Evolutionary conservation across 2,888 invertebrate genomes (phyloP), one percentile per base, ranked within the genome.

Genomic region (Eucera pruinosa): DNA sequence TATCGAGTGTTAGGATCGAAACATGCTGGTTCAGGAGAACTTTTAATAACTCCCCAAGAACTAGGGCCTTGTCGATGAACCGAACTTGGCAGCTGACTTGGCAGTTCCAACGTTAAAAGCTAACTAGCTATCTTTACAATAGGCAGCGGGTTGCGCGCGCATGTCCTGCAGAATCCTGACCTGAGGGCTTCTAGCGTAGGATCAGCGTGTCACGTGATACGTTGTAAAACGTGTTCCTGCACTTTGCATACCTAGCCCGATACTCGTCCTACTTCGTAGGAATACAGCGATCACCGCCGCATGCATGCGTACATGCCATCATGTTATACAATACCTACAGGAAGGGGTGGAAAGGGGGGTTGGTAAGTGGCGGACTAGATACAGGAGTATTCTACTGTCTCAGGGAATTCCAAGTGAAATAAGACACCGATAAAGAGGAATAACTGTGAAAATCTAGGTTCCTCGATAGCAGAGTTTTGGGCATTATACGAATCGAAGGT

Each of bases 131-230:
- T 20, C 67, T 52, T 62, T 11, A 23, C 25, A 41, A 57, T 27
- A 50, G 47, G 18, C 25, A 20, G 11, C 23, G 2, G 23, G 18
- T 15, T 81, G 81, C 82, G 81, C 82, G 78, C 76, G 82, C 83
- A 82, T 6, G 18, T 77, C 76, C 81, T 71, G 80, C 82, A 73
- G 71, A 82, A 78, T 83, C 54, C 81, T 80, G 52, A 73, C 76
- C 62, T 68, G 41, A 50, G 58, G 78, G 61, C 61, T 57, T 73
- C 78, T 58, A 67, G 68, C 77, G 55, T 70, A 64, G 68, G 65
- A 76, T 71, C 66, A 41, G 18, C 65, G 52, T 30, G 72, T 83
- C 73, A 76, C 80, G 78, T 72, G 81, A 71, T 66, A 55, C 27
- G 11, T 71, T 71, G 76, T 82, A 81, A 81, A 81, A 70, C 72